Conservation (phyloP, 2,888 invertebrate species). For the Caenorhabditis sp. region DNA sequence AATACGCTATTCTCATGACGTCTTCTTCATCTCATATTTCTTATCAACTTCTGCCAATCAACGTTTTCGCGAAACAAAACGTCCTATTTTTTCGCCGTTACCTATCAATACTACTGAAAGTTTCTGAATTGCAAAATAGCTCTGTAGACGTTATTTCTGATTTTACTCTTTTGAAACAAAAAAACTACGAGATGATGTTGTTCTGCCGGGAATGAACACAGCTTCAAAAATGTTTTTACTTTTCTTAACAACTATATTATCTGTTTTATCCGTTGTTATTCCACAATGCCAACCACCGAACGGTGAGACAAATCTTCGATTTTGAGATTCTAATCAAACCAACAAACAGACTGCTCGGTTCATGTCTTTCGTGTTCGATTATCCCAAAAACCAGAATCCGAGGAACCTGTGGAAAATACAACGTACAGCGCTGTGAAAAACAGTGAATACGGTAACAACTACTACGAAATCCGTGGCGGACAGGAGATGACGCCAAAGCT, state of each 20-base stretch:
- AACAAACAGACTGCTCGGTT: constrained; percentile 55
- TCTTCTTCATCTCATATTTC: constrained; percentile 13
- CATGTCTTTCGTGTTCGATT: constrained; percentile 57
- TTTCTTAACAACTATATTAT: constrained; percentile 20
- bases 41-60: constrained; percentile 19
- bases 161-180: neutral
- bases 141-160: neutral
- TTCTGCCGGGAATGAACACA: neutral
- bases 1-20: neutral
- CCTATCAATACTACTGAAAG: constrained; percentile 1
- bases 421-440: constrained; percentile 41
- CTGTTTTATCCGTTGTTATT: constrained; percentile 24
- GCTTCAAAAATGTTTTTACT: constrained; percentile 15
- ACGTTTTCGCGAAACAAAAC: constrained; percentile 14
- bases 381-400: constrained; percentile 52
- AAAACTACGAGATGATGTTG: constrained; percentile 6
- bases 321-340: neutral
- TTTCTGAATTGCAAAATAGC: neutral
- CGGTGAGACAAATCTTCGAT: too few relatives aligned
- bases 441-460: constrained; percentile 47
- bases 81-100: constrained; percentile 9
- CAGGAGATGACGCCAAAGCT: constrained; percentile 54
- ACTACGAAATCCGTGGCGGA: constrained; percentile 57
- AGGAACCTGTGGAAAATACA: constrained; percentile 36
- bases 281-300: constrained; percentile 51